Evolutionary conservation across 2,113 vertebrate species (phyloP).

Genomic region (Chinchilla lanigera): DNA sequence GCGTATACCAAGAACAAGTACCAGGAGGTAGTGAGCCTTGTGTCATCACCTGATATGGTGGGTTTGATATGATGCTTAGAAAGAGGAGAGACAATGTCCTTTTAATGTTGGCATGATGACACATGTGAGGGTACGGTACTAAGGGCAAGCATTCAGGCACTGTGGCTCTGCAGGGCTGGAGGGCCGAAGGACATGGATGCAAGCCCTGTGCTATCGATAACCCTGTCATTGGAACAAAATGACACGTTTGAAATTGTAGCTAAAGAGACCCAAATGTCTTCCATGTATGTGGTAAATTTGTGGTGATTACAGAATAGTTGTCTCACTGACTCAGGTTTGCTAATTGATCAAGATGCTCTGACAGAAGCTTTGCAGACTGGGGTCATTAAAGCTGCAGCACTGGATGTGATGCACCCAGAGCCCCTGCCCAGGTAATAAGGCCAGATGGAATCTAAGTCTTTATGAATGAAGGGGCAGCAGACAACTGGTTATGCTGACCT

Average conservation of each 20-base stretch:
- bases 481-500: not conserved
- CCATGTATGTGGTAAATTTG: fast-evolving
- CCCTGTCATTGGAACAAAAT: not conserved
- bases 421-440: slow-evolving; percentile 87
- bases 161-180: no score
- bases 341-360: slow-evolving; percentile 87
- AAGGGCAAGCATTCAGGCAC: not conserved
- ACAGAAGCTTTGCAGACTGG: slow-evolving; percentile 84
- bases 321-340: slow-evolving; percentile 77
- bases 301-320: not conserved
- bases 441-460: not conserved
- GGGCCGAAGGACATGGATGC: not conserved
- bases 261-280: not conserved
- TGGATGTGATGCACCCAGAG: slow-evolving; percentile 88
- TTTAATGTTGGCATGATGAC: not conserved
- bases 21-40: not conserved
- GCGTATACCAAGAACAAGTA: not conserved
- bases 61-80: not conserved
- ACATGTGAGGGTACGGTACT: no score
- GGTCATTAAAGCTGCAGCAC: slow-evolving; percentile 76
- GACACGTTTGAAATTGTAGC: not conserved
- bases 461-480: not conserved
- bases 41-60: not conserved
- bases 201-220: no score
- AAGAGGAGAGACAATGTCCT: not conserved